Evolutionary conservation across 2,888 invertebrate species (phyloP).

Genomic region (Cremastobaeus sp.): DNA sequence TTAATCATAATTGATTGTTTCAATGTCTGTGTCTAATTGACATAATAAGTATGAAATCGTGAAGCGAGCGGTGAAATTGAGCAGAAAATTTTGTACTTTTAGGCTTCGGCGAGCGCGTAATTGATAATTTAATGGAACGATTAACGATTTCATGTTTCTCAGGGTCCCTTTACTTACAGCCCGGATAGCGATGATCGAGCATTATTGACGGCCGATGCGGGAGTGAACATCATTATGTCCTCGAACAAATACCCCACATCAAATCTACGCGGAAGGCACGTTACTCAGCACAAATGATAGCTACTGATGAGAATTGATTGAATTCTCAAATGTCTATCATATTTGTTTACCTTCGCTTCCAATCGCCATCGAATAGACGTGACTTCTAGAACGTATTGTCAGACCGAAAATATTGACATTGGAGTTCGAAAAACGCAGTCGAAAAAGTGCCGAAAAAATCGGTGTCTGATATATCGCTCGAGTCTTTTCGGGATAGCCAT

Average conservation of each 20-base stretch:
- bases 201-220: slow-evolving; percentile 66
- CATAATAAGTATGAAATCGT: slow-evolving; percentile 53
- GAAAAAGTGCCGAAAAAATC: no score
- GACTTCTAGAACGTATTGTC: slow-evolving; percentile 36
- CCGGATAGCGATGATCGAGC: slow-evolving; percentile 70
- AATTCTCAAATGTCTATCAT: slow-evolving; percentile 54
- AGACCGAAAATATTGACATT: slow-evolving; percentile 40
- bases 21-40: background rate
- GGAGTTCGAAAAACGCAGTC: slow-evolving; percentile 19
- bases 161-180: slow-evolving; percentile 44
- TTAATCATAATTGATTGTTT: slow-evolving; percentile 42
- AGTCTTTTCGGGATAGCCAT: background rate
- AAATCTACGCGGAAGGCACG: slow-evolving; percentile 38
- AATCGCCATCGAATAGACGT: slow-evolving; percentile 40
- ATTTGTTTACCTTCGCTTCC: slow-evolving; percentile 50
- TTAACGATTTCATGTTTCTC: slow-evolving; percentile 63
- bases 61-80: slow-evolving; percentile 62
- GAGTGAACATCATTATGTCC: slow-evolving; percentile 56
- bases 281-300: slow-evolving; percentile 59
- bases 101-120: slow-evolving; percentile 66
- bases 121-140: slow-evolving; percentile 58
- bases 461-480: no score
- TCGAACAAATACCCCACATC: slow-evolving; percentile 56
- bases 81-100: slow-evolving; percentile 69
- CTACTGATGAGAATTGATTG: slow-evolving; percentile 61